Conservation (phyloP, 2,888 invertebrate genomes). For the Gerris lacustris region DNA sequence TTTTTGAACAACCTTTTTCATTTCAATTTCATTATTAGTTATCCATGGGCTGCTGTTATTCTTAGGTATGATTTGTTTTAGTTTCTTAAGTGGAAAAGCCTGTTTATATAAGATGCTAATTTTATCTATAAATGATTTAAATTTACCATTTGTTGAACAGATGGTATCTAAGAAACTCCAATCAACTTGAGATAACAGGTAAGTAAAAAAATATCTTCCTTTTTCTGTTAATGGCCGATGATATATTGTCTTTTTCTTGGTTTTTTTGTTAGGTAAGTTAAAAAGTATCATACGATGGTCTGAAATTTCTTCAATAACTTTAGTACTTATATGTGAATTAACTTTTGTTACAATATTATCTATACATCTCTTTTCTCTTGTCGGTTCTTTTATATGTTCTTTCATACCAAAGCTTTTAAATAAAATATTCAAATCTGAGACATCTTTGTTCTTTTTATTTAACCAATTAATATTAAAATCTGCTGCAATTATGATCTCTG, state of each 20-base stretch:
- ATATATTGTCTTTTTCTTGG: not conserved
- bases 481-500: not conserved
- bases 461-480: not conserved
- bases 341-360: not conserved
- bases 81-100: not conserved
- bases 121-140: not conserved
- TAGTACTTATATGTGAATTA: not conserved
- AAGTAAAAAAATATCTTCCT: not conserved
- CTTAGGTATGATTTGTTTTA: not conserved
- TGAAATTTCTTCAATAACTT: too few species aligned
- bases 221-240: not conserved
- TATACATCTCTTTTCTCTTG: not conserved
- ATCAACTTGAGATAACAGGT: not conserved
- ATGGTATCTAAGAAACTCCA: not conserved
- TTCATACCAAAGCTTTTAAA: not conserved
- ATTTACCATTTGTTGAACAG: not conserved
- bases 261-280: not conserved
- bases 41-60: too few species aligned
- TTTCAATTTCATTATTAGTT: too few species aligned
- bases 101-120: not conserved
- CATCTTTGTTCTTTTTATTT: not conserved
- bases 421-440: not conserved
- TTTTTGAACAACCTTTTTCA: too few species aligned
- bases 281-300: not conserved
- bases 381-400: not conserved